phyloP scores from a whole-genome alignment of 2,113 vertebrate species.

The Notothenia coriiceps region DNA sequence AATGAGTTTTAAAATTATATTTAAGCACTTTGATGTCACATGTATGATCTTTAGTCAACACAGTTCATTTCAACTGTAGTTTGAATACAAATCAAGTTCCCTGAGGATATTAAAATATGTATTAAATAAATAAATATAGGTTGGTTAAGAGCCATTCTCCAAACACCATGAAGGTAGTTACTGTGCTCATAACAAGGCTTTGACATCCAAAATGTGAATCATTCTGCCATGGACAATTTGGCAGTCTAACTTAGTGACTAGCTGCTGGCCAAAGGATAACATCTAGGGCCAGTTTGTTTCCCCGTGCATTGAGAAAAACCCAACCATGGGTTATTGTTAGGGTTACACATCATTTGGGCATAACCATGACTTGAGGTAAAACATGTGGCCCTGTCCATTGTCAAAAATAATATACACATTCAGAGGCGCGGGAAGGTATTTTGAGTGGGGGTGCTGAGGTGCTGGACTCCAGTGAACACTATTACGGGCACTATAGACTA shows the following conservation, averaged over 20 bases:
- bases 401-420: too few relatives aligned
- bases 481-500: too few relatives aligned
- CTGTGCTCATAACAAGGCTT: neutral
- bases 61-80: neutral
- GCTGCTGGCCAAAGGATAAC: neutral
- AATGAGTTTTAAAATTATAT: neutral
- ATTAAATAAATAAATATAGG: neutral
- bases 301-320: neutral
- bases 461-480: too few relatives aligned
- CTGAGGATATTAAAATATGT: neutral
- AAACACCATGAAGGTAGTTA: neutral
- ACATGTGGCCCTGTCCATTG: neutral
- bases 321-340: neutral
- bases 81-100: neutral
- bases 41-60: conserved; percentile 1
- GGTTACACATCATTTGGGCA: too few relatives aligned
- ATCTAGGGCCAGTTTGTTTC: neutral
- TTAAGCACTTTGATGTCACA: neutral
- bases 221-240: neutral
- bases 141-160: too few relatives aligned
- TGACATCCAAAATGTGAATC: neutral
- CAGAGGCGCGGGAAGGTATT: too few relatives aligned
- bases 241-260: neutral
- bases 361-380: neutral
- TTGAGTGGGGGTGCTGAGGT: too few relatives aligned